Base-by-base conservation (phyloP, 2,113 vertebrate species). In the Uropsilus gracilis region DNA sequence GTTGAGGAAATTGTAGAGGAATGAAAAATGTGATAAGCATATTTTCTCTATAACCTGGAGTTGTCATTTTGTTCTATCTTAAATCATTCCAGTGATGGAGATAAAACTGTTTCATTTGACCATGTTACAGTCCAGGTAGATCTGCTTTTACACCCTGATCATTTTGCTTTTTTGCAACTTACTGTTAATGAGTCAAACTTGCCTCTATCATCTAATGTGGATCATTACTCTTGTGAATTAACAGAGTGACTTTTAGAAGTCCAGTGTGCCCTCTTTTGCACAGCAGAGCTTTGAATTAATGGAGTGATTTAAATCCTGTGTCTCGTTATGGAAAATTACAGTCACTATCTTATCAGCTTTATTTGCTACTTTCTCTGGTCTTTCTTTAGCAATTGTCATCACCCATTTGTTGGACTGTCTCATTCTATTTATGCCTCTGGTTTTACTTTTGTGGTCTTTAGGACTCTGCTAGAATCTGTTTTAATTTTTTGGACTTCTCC, bases 401-500 rank as follows among this genome's bases (percentile, higher is more conserved):
- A 66, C 13, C 34, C 22, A 8, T 73, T 77, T 28, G 2, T 57
- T 66, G 30, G 22, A 87, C 61, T 26, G 0, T 20, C 11, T 73
- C 57, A 24, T 53, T 44, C 30, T 76, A 6, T n/a, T 68, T 14
- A 6, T 57, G 26, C 50, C 42, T 90, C 50, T 20, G 26, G 42
- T 42, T 61, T 48, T 44, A 55, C 34, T 34, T 87, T 80, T 69
- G 5, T 4, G 66, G 20, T 76, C 55, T 42, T 63, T 34, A 13
- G 32, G 48, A 53, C 46, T 73, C 30, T 63, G 8, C 83, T 59
- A 4, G 17, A 20, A 32, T 42, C 48, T 48, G 18, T 81, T 42
- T 59, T 76, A 89, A 22, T 55, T 89, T n/a, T 48, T 95, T 78
- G 72, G 82, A 48, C 34, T 85, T 86, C 73, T 78, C 81, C 32